A percentile compares a stretch with the other conserved stretches of the same genome.
Evolutionary conservation across 2,888 invertebrate species (phyloP).

Genomic region (Stegana nigrithorax): DNA sequence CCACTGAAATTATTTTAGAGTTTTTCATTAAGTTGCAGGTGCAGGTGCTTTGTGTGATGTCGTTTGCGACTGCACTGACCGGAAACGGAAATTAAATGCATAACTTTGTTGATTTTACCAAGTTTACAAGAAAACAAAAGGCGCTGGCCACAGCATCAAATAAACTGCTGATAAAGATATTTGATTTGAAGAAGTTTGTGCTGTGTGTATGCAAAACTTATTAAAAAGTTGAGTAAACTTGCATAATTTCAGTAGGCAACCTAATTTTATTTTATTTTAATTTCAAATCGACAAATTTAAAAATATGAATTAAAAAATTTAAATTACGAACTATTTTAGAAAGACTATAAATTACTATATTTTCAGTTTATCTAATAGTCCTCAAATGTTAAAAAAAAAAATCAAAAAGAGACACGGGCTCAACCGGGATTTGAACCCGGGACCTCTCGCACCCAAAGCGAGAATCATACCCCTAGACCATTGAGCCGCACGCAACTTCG

Average conservation of each 20-base stretch:
- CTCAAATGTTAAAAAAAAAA: background rate
- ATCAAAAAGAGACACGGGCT: slow-evolving; percentile 62
- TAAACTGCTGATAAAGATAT: no score
- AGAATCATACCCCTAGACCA: slow-evolving; percentile 75
- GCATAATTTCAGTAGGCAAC: no score
- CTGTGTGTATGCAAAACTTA: no score
- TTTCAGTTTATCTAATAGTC: no score
- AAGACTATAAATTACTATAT: no score
- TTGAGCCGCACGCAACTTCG: slow-evolving; percentile 61
- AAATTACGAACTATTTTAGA: no score
- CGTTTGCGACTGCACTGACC: slow-evolving; percentile 46
- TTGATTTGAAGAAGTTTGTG: no score
- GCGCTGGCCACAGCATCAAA: no score
- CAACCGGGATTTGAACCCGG: slow-evolving; percentile 75
- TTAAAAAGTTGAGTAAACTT: no score
- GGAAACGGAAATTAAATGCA: slow-evolving; percentile 62
- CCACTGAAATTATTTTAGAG: slow-evolving; percentile 18
- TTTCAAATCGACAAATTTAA: no score
- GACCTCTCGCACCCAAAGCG: slow-evolving; percentile 75
- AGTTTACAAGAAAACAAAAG: background rate
- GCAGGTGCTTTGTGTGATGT: background rate
- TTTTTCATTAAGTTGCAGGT: background rate
- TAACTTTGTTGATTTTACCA: slow-evolving; percentile 40
- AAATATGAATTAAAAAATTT: no score
- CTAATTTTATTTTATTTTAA: no score